Evolutionary conservation across 2,888 invertebrate genomes (phyloP).

Genomic region (Ganaspis brasiliensis): DNA sequence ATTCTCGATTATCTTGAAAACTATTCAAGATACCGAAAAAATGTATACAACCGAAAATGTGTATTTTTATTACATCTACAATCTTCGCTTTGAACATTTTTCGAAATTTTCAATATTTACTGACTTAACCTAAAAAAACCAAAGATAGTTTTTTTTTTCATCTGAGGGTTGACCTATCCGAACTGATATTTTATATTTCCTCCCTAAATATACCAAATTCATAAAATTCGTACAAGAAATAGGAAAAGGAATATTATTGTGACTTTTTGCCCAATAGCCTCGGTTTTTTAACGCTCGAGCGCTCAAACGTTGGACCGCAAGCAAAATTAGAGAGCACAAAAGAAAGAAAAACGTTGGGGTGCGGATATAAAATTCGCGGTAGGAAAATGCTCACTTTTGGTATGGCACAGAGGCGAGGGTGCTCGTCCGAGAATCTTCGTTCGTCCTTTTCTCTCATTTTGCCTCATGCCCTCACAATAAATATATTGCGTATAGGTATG

Average conservation of each 20-base stretch:
- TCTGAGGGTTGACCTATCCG: no score
- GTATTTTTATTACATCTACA: no score
- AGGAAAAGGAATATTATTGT: background rate
- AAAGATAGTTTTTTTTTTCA: no score
- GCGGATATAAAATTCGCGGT: slow-evolving; percentile 64
- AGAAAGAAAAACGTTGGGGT: slow-evolving; percentile 53
- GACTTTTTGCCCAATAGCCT: background rate
- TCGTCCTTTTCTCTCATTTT: slow-evolving; percentile 54
- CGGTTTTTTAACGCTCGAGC: slow-evolving; percentile 60
- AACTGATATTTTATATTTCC: no score
- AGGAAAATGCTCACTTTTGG: slow-evolving; percentile 62
- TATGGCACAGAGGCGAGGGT: slow-evolving; percentile 41
- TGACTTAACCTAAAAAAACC: no score
- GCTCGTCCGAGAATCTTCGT: slow-evolving; percentile 51
- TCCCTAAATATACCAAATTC: no score
- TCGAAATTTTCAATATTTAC: no score
- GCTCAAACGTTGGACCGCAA: slow-evolving; percentile 67
- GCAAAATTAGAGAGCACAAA: slow-evolving; percentile 63
- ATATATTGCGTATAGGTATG: slow-evolving; percentile 51
- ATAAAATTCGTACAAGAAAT: no score
- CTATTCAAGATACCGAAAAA: no score
- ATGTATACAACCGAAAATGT: no score
- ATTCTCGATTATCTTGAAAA: no score
- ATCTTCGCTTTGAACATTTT: no score
- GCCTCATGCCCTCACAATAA: slow-evolving; percentile 49